Percentiles rank a stretch among this genome's conserved stretches.
Conservation (phyloP, 35 echinoderm and acorn worm genomes). For the Amphiura filiformis region DNA sequence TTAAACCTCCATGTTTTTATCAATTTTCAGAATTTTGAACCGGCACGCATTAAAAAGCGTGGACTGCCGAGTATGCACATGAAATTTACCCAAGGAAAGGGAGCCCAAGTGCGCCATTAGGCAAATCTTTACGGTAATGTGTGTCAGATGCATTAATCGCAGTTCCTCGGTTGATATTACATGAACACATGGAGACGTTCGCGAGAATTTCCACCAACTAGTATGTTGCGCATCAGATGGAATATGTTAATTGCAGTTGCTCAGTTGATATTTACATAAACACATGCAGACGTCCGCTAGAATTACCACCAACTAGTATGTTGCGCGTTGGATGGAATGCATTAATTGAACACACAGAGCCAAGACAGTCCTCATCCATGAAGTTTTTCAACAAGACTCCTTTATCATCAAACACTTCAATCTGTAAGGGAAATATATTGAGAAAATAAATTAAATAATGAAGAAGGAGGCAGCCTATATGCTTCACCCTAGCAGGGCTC, state of each 20-base stretch:
- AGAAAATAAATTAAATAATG: no score
- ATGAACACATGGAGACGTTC: background rate
- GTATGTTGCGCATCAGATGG: background rate
- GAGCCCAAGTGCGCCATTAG: no score
- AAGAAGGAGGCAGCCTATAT: no score
- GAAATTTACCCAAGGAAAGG: no score
- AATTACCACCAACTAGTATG: conserved; percentile 74
- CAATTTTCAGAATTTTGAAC: no score
- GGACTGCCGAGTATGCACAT: no score
- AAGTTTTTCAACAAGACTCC: conserved; percentile 49
- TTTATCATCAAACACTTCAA: conserved; percentile 72
- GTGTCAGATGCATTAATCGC: background rate
- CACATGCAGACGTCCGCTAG: conserved; percentile 81
- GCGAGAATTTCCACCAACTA: background rate
- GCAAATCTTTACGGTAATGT: no score
- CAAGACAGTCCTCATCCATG: conserved; percentile 56
- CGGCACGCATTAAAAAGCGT: no score
- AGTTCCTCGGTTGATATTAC: background rate
- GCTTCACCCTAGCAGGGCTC: no score
- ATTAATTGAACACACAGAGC: conserved; percentile 89
- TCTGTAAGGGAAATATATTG: conserved; percentile 35
- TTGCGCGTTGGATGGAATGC: conserved; percentile 82
- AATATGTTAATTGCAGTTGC: background rate
- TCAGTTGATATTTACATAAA: conserved; percentile 58
- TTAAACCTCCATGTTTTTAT: no score